Conservation (phyloP, 2,797 vertebrate species). For the Thunnus albacares region DNA sequence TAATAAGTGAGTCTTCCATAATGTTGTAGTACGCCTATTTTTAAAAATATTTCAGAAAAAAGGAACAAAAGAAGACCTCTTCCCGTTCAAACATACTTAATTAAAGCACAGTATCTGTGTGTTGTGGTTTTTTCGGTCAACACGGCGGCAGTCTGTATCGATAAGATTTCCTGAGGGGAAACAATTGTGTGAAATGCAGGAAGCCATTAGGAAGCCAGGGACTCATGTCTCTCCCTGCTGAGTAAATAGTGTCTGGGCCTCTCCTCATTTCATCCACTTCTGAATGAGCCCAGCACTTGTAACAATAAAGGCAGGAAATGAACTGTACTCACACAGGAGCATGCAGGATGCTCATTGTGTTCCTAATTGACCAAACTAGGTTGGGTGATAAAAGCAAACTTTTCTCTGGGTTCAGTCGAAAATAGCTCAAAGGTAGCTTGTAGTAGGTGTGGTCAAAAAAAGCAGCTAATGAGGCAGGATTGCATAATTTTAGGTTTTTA, state of each 20-base stretch:
- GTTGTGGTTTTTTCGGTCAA: slow-evolving; percentile 76
- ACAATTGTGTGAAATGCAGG: slow-evolving; percentile 93
- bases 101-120: slow-evolving; percentile 61
- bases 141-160: slow-evolving; percentile 79
- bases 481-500: slow-evolving; percentile 21
- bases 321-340: slow-evolving; percentile 69
- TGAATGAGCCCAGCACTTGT: slow-evolving; percentile 76
- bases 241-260: slow-evolving; percentile 80
- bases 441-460: slow-evolving; percentile 47
- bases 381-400: slow-evolving; percentile 63
- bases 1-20: too few relatives aligned
- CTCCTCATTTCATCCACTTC: slow-evolving; percentile 60
- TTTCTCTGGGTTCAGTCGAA: slow-evolving; percentile 47
- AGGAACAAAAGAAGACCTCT: slow-evolving; percentile 1
- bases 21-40: too few relatives aligned
- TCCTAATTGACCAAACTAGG: slow-evolving; percentile 75
- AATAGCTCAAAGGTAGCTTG: slow-evolving; percentile 59
- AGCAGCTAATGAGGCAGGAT: slow-evolving; percentile 57
- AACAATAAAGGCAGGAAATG: slow-evolving; percentile 84
- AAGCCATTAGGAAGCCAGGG: slow-evolving; percentile 91
- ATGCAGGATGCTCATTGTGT: slow-evolving; percentile 72
- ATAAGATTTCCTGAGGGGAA: slow-evolving; percentile 94
- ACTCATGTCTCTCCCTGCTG: slow-evolving; percentile 80
- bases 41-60: slow-evolving; percentile 1
- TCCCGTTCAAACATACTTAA: slow-evolving; percentile 55